Conservation (phyloP, 2,888 invertebrate genomes). For the Ryuthela nishihirai region DNA sequence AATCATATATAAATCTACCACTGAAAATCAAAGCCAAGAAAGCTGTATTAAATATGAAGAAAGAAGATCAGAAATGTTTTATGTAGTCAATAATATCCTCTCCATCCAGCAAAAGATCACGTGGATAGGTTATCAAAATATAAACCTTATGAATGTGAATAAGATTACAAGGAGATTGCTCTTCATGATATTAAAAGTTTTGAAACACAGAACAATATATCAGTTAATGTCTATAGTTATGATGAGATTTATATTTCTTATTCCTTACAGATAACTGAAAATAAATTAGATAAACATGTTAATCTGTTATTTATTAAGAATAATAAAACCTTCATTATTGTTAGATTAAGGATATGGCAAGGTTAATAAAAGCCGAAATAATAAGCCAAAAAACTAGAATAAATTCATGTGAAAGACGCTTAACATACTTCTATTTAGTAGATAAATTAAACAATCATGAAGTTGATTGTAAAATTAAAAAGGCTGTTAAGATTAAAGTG, state of each 20-base stretch:
- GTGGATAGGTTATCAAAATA: background rate
- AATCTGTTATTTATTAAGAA: background rate
- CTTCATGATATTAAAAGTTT: background rate
- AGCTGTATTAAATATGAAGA: conserved; percentile 1
- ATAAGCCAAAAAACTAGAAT: background rate
- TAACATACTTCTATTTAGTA: background rate
- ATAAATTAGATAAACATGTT: background rate
- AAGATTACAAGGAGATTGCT: background rate
- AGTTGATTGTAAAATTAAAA: background rate
- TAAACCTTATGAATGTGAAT: background rate
- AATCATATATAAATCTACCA: background rate
- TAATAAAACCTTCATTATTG: background rate
- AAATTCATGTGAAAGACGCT: background rate
- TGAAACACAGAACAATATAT: background rate
- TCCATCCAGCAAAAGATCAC: background rate
- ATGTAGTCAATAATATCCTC: background rate
- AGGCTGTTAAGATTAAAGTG: background rate
- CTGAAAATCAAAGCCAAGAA: background rate
- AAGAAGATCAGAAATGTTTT: background rate
- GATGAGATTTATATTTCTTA: background rate
- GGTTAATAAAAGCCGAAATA: background rate
- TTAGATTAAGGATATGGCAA: background rate
- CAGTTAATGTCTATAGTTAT: background rate
- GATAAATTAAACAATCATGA: background rate
- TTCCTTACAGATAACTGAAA: background rate